phyloP scores from a whole-genome alignment of 2,797 vertebrate species.

The Lacerta agilis region DNA sequence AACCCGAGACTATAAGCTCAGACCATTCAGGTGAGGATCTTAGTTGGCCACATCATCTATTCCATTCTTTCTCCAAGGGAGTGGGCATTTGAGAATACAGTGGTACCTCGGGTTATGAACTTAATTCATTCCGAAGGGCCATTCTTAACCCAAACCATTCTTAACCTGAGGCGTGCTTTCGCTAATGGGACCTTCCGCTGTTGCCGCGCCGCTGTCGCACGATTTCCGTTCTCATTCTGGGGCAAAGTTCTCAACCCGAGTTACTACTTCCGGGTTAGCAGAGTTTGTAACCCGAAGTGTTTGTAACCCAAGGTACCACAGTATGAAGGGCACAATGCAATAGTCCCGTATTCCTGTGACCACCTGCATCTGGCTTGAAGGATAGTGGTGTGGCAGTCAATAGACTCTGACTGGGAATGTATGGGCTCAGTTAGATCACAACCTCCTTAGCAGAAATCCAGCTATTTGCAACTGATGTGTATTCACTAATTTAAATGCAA shows the following conservation, averaged over 20 bases:
- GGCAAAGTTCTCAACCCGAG: no score
- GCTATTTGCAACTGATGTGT: neutral
- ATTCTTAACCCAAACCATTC: no score
- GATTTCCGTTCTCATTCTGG: no score
- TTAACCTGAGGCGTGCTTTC: no score
- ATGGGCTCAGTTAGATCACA: neutral
- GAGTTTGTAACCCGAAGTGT: no score
- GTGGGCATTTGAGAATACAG: neutral
- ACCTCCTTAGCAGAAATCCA: neutral
- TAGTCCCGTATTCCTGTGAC: no score
- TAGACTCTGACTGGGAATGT: neutral
- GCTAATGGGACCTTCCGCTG: no score
- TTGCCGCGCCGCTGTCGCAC: accelerated
- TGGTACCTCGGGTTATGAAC: no score
- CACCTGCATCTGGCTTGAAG: neutral
- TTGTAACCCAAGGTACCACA: no score
- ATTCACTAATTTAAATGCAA: conserved; percentile 25
- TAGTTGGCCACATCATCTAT: neutral
- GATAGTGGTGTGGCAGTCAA: neutral
- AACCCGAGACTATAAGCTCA: neutral
- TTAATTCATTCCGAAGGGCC: no score
- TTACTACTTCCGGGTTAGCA: no score
- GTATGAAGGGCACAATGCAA: no score
- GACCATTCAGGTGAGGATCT: neutral
- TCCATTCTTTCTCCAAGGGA: neutral